Percentiles rank a stretch among this genome's conserved stretches.
These are phyloP conservation scores for Dromiciops gliroides DNA, from an alignment of 2,113 vertebrate species.

Conservation along the genomic window DNA sequence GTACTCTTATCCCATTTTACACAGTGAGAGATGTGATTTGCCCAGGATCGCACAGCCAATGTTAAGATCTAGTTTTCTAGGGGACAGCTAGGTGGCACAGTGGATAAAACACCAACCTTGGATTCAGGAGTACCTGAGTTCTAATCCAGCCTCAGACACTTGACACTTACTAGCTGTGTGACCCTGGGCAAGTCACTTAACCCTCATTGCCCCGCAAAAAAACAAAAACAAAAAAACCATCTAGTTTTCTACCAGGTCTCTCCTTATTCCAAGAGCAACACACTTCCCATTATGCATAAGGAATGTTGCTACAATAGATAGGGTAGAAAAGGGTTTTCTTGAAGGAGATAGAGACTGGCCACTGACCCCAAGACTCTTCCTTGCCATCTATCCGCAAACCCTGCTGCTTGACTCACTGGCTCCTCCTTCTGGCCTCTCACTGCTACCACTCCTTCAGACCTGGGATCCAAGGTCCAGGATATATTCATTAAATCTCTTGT, in stretches of 20 bases:
- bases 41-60: background rate
- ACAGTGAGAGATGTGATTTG: background rate
- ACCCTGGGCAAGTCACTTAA: too few species aligned
- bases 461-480: background rate
- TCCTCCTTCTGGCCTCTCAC: background rate
- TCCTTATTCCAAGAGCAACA: background rate
- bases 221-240: too few species aligned
- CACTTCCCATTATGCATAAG: too few species aligned
- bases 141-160: too few species aligned
- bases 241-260: constrained; percentile 7
- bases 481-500: background rate
- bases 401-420: background rate
- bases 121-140: too few species aligned
- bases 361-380: background rate
- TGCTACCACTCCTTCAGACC: background rate
- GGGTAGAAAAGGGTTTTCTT: too few species aligned
- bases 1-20: background rate
- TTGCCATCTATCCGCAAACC: background rate
- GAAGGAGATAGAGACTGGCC: too few species aligned
- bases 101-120: too few species aligned
- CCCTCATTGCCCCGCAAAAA: too few species aligned
- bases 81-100: too few species aligned
- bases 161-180: too few species aligned
- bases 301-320: background rate
- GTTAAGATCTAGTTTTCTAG: constrained; percentile 11